A percentile compares a stretch with the other conserved stretches of the same genome.
These are phyloP conservation scores for Lophotis ruficrista DNA, from an alignment of 2,113 vertebrate species.

Conservation along the genomic window DNA sequence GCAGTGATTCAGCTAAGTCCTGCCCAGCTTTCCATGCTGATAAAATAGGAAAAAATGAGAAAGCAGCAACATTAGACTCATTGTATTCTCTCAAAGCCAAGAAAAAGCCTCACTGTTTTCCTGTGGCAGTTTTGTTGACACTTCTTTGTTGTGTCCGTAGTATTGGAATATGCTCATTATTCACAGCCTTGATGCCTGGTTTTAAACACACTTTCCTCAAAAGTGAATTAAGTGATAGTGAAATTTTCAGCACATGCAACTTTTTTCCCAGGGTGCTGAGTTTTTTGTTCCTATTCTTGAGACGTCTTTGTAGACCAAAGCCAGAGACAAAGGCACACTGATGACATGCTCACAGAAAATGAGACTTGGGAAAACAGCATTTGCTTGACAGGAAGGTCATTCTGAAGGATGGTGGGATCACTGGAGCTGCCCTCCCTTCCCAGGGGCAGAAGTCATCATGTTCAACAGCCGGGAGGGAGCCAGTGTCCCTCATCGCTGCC, in stretches of 20 bases:
- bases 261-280: background rate
- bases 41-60: constrained; percentile 23
- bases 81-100: background rate
- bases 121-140: background rate
- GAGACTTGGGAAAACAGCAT: fast-evolving
- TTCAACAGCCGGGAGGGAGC: background rate
- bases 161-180: background rate
- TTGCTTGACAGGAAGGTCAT: background rate
- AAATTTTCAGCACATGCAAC: background rate
- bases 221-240: background rate
- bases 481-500: fast-evolving
- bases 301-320: background rate
- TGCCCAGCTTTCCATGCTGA: constrained; percentile 19
- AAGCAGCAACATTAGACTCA: background rate
- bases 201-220: background rate
- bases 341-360: fast-evolving
- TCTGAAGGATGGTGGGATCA: background rate
- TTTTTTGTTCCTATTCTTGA: background rate
- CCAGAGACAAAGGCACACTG: background rate
- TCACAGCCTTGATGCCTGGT: background rate
- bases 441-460: background rate
- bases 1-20: constrained; percentile 28
- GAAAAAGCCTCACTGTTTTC: constrained; percentile 15
- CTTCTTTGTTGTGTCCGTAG: background rate
- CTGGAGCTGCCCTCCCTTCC: background rate